Conservation (phyloP, 53 echinoderm and acorn worm genomes). For the Apostichopus leukothele region DNA sequence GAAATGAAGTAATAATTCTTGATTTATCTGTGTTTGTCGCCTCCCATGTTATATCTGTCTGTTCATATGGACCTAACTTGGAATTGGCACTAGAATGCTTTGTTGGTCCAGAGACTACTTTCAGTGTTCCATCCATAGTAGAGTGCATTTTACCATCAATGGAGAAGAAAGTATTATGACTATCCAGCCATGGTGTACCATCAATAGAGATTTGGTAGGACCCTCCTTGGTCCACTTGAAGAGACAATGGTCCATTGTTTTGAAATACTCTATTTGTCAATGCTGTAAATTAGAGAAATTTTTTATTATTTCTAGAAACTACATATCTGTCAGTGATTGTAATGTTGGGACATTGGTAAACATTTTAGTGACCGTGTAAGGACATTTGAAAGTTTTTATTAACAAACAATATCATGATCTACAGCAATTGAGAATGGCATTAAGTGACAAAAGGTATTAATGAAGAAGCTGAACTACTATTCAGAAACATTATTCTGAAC, state of each 20-base stretch:
- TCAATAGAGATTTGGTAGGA: conserved; percentile 14
- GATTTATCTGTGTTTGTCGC: conserved; percentile 7
- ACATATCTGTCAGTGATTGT: too few species aligned
- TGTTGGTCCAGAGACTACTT: conserved; percentile 2
- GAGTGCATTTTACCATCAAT: conserved; percentile 14
- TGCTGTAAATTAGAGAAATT: not conserved
- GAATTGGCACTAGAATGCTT: not conserved
- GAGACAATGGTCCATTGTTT: not conserved
- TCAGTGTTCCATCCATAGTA: conserved; percentile 22
- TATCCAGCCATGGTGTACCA: conserved; percentile 30
- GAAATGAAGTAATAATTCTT: conserved; percentile 20
- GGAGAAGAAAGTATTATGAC: conserved; percentile 32
- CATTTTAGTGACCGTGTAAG: too few species aligned
- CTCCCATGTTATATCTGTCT: conserved; percentile 32
- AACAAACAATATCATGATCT: too few species aligned
- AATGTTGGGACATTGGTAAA: too few species aligned
- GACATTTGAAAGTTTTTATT: too few species aligned
- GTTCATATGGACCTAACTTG: conserved; percentile 23
- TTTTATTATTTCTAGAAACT: too few species aligned
- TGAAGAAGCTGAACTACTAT: too few species aligned
- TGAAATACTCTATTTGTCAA: not conserved
- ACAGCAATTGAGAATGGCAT: too few species aligned
- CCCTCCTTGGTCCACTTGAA: conserved; percentile 17
- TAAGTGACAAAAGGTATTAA: too few species aligned
- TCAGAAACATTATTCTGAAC: too few species aligned